Evolutionary conservation across 2,888 invertebrate species (phyloP).

Genomic region (Callyntrura sp.): DNA sequence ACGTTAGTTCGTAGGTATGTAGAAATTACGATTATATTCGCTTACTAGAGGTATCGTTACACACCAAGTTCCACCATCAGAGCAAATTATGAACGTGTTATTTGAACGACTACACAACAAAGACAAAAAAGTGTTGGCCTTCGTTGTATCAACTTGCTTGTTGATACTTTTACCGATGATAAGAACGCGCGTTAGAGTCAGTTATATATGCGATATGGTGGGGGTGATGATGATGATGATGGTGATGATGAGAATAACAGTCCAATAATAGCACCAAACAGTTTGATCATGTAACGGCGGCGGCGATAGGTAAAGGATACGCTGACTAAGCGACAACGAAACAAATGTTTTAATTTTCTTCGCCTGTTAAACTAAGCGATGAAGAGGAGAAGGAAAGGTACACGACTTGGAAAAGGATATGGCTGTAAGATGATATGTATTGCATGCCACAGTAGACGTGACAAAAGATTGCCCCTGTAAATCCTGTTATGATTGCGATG

Average conservation of each 20-base stretch:
- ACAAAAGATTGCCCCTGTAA: conserved; percentile 56
- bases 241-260: background rate
- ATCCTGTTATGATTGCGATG: background rate
- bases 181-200: background rate
- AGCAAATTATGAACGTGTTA: background rate
- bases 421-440: conserved; percentile 39
- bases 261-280: background rate
- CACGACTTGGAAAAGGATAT: background rate
- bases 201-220: background rate
- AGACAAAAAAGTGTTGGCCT: background rate
- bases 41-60: too few relatives aligned
- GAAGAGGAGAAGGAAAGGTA: background rate
- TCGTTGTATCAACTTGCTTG: background rate
- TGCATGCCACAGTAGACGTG: conserved; percentile 24
- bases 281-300: background rate
- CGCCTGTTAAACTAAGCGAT: conserved; percentile 23
- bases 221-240: background rate
- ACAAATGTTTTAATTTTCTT: background rate
- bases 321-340: background rate
- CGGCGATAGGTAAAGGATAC: background rate
- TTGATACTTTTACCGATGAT: background rate
- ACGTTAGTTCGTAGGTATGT: background rate
- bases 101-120: background rate
- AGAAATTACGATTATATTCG: background rate
- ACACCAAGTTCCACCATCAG: background rate